Evolutionary conservation across 1,140 invertebrate genomes (phyloP).

Genomic region (Drosophila athabasca): DNA sequence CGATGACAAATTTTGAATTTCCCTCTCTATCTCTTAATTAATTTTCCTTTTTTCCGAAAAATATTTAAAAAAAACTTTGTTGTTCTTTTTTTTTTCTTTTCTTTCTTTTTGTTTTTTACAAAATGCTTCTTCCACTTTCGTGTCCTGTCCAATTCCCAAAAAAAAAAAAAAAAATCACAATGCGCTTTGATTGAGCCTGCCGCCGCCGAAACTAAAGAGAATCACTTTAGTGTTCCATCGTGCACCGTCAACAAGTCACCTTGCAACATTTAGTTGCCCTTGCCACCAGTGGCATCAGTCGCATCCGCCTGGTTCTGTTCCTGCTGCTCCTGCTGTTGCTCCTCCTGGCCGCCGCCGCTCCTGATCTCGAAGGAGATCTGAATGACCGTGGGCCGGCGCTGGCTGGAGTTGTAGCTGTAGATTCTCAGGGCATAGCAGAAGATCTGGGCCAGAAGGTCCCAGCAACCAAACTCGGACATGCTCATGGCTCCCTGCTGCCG

Average conservation of each 20-base stretch:
- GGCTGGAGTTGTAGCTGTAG: constrained; percentile 69
- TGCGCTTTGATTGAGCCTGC: constrained; percentile 83
- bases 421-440: constrained; percentile 75
- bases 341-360: constrained; percentile 29
- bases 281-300: constrained; percentile 50
- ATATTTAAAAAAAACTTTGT: constrained; percentile 63
- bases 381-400: constrained; percentile 70
- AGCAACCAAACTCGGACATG: constrained; percentile 70
- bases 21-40: constrained; percentile 17
- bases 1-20: constrained; percentile 76
- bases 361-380: constrained; percentile 79
- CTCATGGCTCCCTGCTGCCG: constrained; percentile 64
- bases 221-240: constrained; percentile 26
- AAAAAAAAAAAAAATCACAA: constrained; percentile 78
- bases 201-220: constrained; percentile 56
- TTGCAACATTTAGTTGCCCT: constrained; percentile 43
- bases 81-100: constrained; percentile 17
- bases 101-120: constrained; percentile 27
- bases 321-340: background rate
- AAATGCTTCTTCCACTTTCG: constrained; percentile 9
- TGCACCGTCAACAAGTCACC: constrained; percentile 11
- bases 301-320: constrained; percentile 19
- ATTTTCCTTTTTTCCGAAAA: constrained; percentile 39
- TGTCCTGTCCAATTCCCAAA: constrained; percentile 37
- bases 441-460: constrained; percentile 77